Conservation (phyloP, 2,797 vertebrate genomes). For the Enteromius mattozi region DNA sequence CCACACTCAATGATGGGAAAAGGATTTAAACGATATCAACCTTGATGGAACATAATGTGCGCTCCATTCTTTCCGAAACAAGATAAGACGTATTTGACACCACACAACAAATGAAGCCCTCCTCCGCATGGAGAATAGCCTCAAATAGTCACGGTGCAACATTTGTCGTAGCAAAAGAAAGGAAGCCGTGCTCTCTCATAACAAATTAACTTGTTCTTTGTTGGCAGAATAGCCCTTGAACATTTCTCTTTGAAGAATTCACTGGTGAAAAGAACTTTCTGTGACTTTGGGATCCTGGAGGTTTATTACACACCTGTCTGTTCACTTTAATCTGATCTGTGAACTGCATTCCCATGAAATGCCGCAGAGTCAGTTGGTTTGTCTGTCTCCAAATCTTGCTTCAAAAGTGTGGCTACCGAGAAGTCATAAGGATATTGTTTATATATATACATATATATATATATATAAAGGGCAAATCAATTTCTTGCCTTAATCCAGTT, state of each 20-base stretch:
- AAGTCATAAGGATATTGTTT: slow-evolving; percentile 24
- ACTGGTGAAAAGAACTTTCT: neutral
- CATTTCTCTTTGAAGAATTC: neutral
- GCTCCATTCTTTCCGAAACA: slow-evolving; percentile 26
- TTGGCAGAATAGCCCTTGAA: slow-evolving; percentile 17
- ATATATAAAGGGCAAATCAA: slow-evolving; percentile 53
- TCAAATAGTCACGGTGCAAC: neutral
- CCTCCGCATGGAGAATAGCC: neutral
- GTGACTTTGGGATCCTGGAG: slow-evolving; percentile 21
- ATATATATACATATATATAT: neutral
- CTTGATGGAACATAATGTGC: neutral
- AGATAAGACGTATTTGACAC: slow-evolving; percentile 33
- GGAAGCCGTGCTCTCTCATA: neutral
- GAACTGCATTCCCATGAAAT: slow-evolving; percentile 23
- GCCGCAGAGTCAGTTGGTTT: slow-evolving; percentile 27
- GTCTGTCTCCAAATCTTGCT: slow-evolving; percentile 31
- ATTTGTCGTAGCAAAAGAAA: neutral
- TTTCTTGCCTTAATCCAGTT: slow-evolving; percentile 63
- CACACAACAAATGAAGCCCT: slow-evolving; percentile 21
- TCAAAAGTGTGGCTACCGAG: neutral
- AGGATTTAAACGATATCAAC: slow-evolving; percentile 19
- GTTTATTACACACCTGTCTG: slow-evolving; percentile 33
- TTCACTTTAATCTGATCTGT: slow-evolving; percentile 30
- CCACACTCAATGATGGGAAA: neutral
- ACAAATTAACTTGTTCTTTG: slow-evolving; percentile 22